A percentile compares a stretch with the other conserved stretches of the same genome.
phyloP scores from a whole-genome alignment of 2,113 vertebrate genomes.

The Mustela lutreola region DNA sequence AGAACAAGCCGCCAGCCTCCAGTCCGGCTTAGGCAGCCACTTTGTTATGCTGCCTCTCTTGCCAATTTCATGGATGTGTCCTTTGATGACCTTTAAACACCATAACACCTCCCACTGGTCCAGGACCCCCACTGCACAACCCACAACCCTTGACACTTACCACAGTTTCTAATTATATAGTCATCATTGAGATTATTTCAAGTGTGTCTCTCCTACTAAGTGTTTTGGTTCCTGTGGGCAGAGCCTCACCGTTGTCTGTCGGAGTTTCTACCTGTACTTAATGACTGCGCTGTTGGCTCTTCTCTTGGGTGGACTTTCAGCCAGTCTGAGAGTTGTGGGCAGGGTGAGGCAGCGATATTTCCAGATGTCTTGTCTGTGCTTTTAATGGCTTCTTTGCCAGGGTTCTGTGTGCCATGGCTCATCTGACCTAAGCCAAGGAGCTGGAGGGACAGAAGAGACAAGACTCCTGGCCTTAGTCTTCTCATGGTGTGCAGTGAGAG shows the following conservation, averaged over 20 bases:
- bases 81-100: neutral
- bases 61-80: neutral
- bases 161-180: neutral
- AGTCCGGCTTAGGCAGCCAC: neutral
- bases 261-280: neutral
- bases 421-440: neutral
- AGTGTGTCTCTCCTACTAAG: neutral
- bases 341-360: too few species aligned
- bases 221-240: neutral
- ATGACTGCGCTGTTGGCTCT: neutral
- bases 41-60: neutral
- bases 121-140: neutral
- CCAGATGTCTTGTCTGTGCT: neutral
- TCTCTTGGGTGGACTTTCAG: neutral
- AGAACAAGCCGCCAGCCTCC: neutral
- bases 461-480: neutral
- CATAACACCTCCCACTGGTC: neutral
- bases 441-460: neutral
- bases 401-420: neutral
- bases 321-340: too few species aligned
- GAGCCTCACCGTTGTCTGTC: neutral
- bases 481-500: neutral
- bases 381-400: neutral
- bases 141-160: rapidly evolving
- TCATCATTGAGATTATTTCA: neutral